These are phyloP conservation scores for Drepana falcataria DNA, from an alignment of 2,888 invertebrate genomes.

Conservation along the genomic window DNA sequence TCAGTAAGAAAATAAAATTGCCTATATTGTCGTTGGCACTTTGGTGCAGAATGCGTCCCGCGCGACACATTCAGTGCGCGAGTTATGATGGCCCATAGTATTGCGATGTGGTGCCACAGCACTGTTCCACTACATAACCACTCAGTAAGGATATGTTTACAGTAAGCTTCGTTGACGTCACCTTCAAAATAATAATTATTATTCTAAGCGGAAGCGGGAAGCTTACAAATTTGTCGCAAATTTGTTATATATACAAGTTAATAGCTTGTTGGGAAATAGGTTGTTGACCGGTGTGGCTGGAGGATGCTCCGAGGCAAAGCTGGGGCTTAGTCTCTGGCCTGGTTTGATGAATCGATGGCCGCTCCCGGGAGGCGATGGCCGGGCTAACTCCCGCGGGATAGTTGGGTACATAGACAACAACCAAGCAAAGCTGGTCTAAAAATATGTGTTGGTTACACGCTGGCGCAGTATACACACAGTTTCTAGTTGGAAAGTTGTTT, in stretches of 20 bases:
- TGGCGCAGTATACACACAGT: background rate
- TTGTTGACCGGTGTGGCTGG: conserved; percentile 13
- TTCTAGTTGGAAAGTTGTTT: no score
- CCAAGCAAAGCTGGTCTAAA: background rate
- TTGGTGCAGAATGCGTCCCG: conserved; percentile 72
- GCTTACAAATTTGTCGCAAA: no score
- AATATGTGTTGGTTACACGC: background rate
- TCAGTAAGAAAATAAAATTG: conserved; percentile 74
- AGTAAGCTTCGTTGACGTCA: background rate
- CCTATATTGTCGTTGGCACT: conserved; percentile 49
- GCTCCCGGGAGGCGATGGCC: conserved; percentile 34
- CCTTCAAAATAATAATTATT: background rate
- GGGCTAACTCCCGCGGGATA: conserved; percentile 25
- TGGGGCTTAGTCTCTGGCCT: conserved; percentile 34
- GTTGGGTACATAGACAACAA: background rate
- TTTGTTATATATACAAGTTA: background rate
- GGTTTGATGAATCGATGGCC: conserved; percentile 51
- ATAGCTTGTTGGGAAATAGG: conserved; percentile 3
- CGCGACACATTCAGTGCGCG: conserved; percentile 50
- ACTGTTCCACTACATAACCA: background rate
- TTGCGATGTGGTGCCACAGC: conserved; percentile 13
- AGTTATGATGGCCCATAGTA: conserved; percentile 52
- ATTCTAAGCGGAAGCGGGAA: background rate
- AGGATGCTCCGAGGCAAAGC: conserved; percentile 19
- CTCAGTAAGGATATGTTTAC: background rate